A percentile compares a stretch with the other conserved stretches of the same genome.
These are phyloP conservation scores for Thalassaphorura encarpata DNA, from an alignment of 1,140 invertebrate species.

Conservation along the genomic window DNA sequence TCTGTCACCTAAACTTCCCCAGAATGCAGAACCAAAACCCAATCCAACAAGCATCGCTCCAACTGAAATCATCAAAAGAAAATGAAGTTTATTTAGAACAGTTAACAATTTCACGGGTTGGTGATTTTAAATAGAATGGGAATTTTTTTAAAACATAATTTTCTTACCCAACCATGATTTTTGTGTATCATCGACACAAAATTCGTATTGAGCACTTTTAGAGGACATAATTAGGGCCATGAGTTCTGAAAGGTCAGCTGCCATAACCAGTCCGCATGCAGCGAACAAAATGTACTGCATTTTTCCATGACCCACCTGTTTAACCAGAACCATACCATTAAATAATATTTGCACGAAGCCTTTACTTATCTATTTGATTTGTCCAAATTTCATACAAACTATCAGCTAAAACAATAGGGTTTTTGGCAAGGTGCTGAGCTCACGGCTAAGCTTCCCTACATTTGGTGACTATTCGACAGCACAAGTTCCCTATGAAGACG, in stretches of 20 bases:
- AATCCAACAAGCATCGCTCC: slow-evolving; percentile 28
- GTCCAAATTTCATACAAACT: not conserved
- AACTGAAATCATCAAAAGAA: slow-evolving; percentile 16
- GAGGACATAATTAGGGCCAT: slow-evolving; percentile 33
- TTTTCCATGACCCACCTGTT: slow-evolving; percentile 30
- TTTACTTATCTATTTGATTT: not conserved
- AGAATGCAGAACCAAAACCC: slow-evolving; percentile 30
- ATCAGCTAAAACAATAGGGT: no score
- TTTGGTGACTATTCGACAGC: no score
- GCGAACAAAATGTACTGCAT: slow-evolving; percentile 25
- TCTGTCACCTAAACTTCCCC: slow-evolving; percentile 28
- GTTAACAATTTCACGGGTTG: not conserved
- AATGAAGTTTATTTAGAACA: not conserved
- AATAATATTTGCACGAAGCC: not conserved
- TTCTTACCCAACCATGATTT: slow-evolving; percentile 31
- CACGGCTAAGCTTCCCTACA: no score
- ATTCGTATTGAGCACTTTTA: slow-evolving; percentile 33
- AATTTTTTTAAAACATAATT: not conserved
- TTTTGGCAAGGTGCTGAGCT: no score
- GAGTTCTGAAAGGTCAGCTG: slow-evolving; percentile 29
- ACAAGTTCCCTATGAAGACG: no score
- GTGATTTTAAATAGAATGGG: not conserved
- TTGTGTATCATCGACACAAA: slow-evolving; percentile 30
- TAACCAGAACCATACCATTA: slow-evolving; percentile 3
- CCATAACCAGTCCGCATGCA: slow-evolving; percentile 27